phyloP scores from a whole-genome alignment of 2,797 vertebrate genomes.

The Thaleichthys pacificus region DNA sequence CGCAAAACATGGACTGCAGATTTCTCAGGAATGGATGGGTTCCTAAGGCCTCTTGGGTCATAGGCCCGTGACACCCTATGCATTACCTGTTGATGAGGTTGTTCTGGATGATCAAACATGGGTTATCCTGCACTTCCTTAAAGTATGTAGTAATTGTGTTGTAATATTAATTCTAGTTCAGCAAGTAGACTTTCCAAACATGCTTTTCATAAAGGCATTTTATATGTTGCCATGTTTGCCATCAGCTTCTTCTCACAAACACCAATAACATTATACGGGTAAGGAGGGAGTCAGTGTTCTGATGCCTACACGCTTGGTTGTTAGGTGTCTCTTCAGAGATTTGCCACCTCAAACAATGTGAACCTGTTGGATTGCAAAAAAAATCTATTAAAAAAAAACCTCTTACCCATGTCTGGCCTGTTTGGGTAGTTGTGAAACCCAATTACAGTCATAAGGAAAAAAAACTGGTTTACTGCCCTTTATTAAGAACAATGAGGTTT shows the following conservation, averaged over 20 bases:
- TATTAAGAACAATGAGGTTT: constrained; percentile 56
- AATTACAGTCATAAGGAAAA: constrained; percentile 50
- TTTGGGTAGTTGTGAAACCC: constrained; percentile 24
- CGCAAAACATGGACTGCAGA: neutral
- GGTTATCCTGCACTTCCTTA: neutral
- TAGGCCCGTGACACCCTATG: neutral
- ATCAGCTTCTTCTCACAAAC: neutral
- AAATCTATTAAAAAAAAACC: neutral
- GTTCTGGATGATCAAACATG: neutral
- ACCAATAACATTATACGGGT: too few species aligned
- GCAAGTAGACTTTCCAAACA: too few species aligned
- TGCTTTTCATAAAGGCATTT: too few species aligned
- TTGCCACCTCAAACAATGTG: neutral
- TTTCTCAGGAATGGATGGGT: neutral
- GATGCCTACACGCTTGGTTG: neutral
- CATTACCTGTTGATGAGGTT: constrained; percentile 24
- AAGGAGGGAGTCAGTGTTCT: neutral
- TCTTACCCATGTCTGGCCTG: constrained; percentile 12
- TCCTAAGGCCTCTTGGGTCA: too few species aligned
- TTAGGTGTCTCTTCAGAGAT: neutral
- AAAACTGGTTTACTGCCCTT: constrained; percentile 53
- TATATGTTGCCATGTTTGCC: too few species aligned
- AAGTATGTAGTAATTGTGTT: neutral
- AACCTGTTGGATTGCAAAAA: neutral
- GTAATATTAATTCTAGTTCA: neutral